Evolutionary conservation across 2,888 invertebrate genomes (phyloP).

Genomic region (Dione juno): DNA sequence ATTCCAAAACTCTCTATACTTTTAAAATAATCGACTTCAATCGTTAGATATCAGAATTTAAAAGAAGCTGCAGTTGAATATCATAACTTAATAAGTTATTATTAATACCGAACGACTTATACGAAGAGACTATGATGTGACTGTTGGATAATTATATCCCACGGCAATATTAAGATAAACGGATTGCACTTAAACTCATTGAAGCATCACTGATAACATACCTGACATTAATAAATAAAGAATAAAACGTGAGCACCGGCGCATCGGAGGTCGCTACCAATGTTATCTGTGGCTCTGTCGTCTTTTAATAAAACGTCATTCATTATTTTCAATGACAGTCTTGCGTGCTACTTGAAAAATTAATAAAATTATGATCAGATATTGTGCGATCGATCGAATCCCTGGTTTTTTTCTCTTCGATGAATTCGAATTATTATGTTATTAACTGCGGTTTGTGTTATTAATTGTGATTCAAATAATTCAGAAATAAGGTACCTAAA

Average conservation of each 20-base stretch:
- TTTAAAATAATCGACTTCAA: not conserved
- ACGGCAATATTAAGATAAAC: slow-evolving; percentile 36
- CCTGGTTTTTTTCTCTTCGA: not conserved
- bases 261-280: slow-evolving; percentile 38
- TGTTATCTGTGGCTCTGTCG: slow-evolving; percentile 40
- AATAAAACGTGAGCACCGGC: slow-evolving; percentile 40
- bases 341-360: slow-evolving; percentile 27
- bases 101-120: not conserved
- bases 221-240: slow-evolving; percentile 41
- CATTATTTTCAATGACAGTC: slow-evolving; percentile 35
- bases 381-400: slow-evolving; percentile 5
- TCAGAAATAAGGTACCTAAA: too few species aligned
- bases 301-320: slow-evolving; percentile 37
- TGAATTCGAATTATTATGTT: not conserved
- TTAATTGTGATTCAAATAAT: not conserved
- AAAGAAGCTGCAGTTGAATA: not conserved
- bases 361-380: slow-evolving; percentile 29
- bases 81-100: not conserved
- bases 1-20: not conserved
- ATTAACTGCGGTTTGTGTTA: not conserved
- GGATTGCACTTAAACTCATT: slow-evolving; percentile 41
- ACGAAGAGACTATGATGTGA: slow-evolving; percentile 6
- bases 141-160: slow-evolving; percentile 28
- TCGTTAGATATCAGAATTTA: not conserved
- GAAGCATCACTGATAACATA: slow-evolving; percentile 42